Evolutionary conservation across 1,140 invertebrate genomes (phyloP).

Genomic region (Homalodisca vitripennis): DNA sequence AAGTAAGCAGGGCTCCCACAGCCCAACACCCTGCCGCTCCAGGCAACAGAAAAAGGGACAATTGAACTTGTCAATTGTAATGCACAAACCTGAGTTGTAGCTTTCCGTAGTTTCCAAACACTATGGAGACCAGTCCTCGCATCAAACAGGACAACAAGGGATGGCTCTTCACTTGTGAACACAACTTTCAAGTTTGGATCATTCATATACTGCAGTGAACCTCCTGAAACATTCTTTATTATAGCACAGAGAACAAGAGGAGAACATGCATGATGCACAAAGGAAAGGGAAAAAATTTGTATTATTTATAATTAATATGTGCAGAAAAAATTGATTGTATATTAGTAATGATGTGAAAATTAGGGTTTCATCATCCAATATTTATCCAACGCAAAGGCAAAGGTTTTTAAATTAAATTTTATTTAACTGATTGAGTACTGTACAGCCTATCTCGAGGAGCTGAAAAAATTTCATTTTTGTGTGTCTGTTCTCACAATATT

Average conservation of each 20-base stretch:
- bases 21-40: background rate
- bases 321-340: background rate
- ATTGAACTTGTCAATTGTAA: conserved; percentile 8
- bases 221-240: conserved; percentile 43
- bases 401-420: too few relatives aligned
- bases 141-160: conserved; percentile 73
- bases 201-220: conserved; percentile 55
- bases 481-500: too few relatives aligned
- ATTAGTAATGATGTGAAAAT: too few relatives aligned
- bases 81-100: conserved; percentile 50
- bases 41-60: too few relatives aligned
- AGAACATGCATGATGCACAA: background rate
- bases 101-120: conserved; percentile 76
- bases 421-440: too few relatives aligned
- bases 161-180: conserved; percentile 62
- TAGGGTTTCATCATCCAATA: too few relatives aligned
- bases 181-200: conserved; percentile 61
- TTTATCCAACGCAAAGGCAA: too few relatives aligned
- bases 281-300: conserved; percentile 13
- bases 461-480: too few relatives aligned
- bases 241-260: too few relatives aligned
- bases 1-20: too few relatives aligned
- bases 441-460: too few relatives aligned
- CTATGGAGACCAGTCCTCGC: conserved; percentile 73
- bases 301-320: conserved; percentile 11